Evolutionary conservation across 2,797 vertebrate species (phyloP), one percentile per base, ranked within the genome.

Genomic region (Tragopan temminckii): DNA sequence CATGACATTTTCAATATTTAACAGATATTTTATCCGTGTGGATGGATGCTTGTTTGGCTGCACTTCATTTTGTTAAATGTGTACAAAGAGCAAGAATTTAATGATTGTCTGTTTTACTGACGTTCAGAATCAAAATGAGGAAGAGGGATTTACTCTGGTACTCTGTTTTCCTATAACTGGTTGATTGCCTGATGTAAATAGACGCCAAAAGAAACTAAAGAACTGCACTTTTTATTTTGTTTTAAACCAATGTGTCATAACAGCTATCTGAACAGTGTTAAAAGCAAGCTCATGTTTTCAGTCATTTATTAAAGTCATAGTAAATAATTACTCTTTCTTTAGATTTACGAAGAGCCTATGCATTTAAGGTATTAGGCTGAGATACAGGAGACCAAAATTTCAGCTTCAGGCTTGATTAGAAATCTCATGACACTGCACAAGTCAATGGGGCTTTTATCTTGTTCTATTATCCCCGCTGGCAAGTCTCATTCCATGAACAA

Each of bases 1-100:
- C 35, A 88, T 62, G 17, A 67, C 77, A 50, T 71, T 85, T 9
- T 87, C 21, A 48, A 17, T 18, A 2, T 18, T 62, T 53, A 4
- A 1, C n/a, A 59, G 13, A 5, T 16, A n/a, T n/a, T n/a, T n/a
- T n/a, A n/a, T n/a, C n/a, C n/a, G 0, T 72, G 7, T 76, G 9
- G 71, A 15, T 42, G 21, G 12, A 16, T 84, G 11, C 27, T 86
- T 1, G 10, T 59, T 63, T 71, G 63, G 4, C 10, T 80, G 15
- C 21, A 31, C 7, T 53, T 62, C 7, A 74, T 29, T 87, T 78
- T 66, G 23, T 17, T 58, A 66, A 6, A 5, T 40, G 27, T 74
- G 11, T 53, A 80, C 29, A 33, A 86, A 62, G 76, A 74, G 4
- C 17, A 40, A 67, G 31, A 9, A 24, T 63, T 78, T 6, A 17